phyloP scores from a whole-genome alignment of 1,140 invertebrate genomes.

The Drosophila nigromelanica region DNA sequence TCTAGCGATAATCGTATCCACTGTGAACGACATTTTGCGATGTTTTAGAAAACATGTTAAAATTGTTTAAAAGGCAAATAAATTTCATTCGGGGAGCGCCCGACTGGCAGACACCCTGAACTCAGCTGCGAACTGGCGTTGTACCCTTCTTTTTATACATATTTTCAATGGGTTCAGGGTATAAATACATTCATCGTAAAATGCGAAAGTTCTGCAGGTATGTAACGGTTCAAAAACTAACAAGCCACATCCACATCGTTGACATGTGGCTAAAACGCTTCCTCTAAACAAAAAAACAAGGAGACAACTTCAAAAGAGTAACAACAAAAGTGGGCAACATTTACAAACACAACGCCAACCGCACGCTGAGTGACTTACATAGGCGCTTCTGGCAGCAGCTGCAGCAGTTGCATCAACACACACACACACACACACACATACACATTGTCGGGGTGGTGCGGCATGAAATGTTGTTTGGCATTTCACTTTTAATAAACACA shows the following conservation, averaged over 20 bases:
- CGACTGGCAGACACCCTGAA: too few species aligned
- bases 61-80: too few species aligned
- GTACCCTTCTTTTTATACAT: too few species aligned
- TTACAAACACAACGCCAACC: conserved; percentile 23
- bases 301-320: conserved; percentile 16
- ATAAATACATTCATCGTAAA: neutral
- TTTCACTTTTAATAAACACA: conserved; percentile 81
- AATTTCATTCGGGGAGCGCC: too few species aligned
- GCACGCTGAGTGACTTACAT: conserved; percentile 39
- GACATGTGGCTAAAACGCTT: conserved; percentile 1
- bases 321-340: conserved; percentile 35
- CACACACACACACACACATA: neutral
- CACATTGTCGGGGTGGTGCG: conserved; percentile 34
- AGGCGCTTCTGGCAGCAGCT: conserved; percentile 17
- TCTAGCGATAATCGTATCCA: too few species aligned
- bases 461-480: conserved; percentile 59
- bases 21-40: too few species aligned
- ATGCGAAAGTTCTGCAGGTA: neutral
- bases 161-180: too few species aligned
- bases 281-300: neutral
- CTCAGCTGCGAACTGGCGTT: too few species aligned
- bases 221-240: conserved; percentile 8
- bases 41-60: too few species aligned
- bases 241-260: conserved; percentile 22
- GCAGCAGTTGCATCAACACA: neutral